These are phyloP conservation scores for Perizoma flavofasciatum DNA, from an alignment of 2,888 invertebrate genomes.

Conservation along the genomic window DNA sequence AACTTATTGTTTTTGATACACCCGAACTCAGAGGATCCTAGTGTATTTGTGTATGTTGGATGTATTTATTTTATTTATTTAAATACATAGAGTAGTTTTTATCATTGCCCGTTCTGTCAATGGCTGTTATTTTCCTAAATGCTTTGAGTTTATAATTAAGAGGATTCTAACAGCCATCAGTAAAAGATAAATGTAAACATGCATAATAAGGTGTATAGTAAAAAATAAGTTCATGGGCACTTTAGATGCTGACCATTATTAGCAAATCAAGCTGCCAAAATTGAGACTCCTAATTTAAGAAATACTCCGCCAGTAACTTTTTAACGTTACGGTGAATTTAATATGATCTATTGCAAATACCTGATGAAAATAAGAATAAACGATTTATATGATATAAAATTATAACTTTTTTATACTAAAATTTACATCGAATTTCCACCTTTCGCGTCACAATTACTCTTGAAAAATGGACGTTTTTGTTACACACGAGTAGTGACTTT, in stretches of 20 bases:
- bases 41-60: background rate
- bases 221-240: background rate
- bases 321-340: no score
- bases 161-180: background rate
- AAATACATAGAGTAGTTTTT: background rate
- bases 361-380: no score
- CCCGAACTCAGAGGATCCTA: no score
- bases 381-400: no score
- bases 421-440: background rate
- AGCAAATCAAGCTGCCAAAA: no score
- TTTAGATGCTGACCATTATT: no score
- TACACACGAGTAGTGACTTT: slow-evolving; percentile 47
- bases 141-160: slow-evolving; percentile 60
- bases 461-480: slow-evolving; percentile 70
- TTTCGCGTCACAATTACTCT: slow-evolving; percentile 59
- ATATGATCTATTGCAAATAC: no score
- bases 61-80: no score
- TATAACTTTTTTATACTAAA: background rate
- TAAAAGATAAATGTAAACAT: background rate
- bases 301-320: no score
- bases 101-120: slow-evolving; percentile 17
- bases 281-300: no score
- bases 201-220: background rate
- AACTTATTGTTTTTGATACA: no score
- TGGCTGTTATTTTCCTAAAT: slow-evolving; percentile 50